Conservation (phyloP, 2,888 invertebrate genomes). For the Hipparchia semele region DNA sequence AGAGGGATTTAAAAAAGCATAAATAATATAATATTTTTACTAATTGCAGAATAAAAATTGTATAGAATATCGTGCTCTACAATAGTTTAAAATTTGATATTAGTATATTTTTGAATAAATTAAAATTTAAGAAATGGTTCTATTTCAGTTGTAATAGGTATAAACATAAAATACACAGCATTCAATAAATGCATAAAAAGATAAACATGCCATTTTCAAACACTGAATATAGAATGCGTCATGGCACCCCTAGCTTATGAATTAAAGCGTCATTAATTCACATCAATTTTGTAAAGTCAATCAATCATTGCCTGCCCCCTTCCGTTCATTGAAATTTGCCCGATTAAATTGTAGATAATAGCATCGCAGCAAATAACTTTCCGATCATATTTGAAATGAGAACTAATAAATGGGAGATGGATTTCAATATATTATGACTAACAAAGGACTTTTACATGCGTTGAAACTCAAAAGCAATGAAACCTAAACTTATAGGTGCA, state of each 20-base stretch:
- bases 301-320: conserved; percentile 66
- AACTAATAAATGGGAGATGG: conserved; percentile 74
- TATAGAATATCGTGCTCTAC: neutral
- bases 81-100: neutral
- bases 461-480: conserved; percentile 18
- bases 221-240: conserved; percentile 20
- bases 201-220: neutral
- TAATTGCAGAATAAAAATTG: neutral
- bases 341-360: conserved; percentile 63
- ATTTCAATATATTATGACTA: conserved; percentile 48
- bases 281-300: neutral
- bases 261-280: neutral
- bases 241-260: neutral
- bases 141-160: neutral
- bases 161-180: neutral
- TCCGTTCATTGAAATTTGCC: conserved; percentile 50
- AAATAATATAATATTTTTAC: neutral
- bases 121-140: no score
- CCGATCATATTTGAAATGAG: conserved; percentile 68
- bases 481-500: neutral
- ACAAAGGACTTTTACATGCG: conserved; percentile 22
- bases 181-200: neutral
- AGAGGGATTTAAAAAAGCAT: conserved; percentile 10
- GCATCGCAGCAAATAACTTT: conserved; percentile 75
- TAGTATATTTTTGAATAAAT: neutral